Percentiles rank a stretch among this genome's conserved stretches.
These are phyloP conservation scores for Drosophila burlai DNA, from an alignment of 1,140 invertebrate genomes.

Conservation along the genomic window DNA sequence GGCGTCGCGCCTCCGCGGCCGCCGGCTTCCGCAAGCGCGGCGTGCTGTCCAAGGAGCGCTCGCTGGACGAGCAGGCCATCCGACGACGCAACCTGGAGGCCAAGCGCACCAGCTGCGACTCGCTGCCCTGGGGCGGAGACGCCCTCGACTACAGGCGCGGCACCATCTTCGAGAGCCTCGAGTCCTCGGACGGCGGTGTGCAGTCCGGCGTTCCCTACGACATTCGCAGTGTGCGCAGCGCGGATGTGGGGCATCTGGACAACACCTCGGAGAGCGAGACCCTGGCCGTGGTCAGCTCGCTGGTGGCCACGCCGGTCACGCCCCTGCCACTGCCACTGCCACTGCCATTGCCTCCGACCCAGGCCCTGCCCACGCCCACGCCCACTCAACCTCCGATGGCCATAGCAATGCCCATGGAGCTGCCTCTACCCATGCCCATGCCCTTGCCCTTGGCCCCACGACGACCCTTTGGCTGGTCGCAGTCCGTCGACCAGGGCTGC, in stretches of 20 bases:
- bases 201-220: conserved; percentile 41
- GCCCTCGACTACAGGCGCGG: conserved; percentile 73
- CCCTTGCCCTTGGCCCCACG: conserved; percentile 41
- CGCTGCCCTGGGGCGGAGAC: conserved; percentile 81
- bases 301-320: conserved; percentile 36
- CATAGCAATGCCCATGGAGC: conserved; percentile 7
- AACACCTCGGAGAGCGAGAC: conserved; percentile 32
- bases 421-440: not conserved
- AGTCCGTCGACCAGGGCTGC: conserved; percentile 78
- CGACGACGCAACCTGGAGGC: conserved; percentile 80
- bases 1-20: conserved; percentile 75
- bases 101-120: conserved; percentile 84
- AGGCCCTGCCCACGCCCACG: not conserved
- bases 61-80: conserved; percentile 83
- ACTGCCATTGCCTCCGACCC: conserved; percentile 34
- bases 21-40: conserved; percentile 81
- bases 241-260: conserved; percentile 57
- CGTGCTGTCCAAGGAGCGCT: conserved; percentile 81
- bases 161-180: conserved; percentile 83
- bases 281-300: conserved; percentile 56
- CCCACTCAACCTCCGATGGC: not conserved
- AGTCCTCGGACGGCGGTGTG: conserved; percentile 64
- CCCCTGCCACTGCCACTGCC: conserved; percentile 26
- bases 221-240: conserved; percentile 78
- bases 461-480: conserved; percentile 75